phyloP scores from a whole-genome alignment of 2,113 vertebrate species.

The Tiliqua scincoides region DNA sequence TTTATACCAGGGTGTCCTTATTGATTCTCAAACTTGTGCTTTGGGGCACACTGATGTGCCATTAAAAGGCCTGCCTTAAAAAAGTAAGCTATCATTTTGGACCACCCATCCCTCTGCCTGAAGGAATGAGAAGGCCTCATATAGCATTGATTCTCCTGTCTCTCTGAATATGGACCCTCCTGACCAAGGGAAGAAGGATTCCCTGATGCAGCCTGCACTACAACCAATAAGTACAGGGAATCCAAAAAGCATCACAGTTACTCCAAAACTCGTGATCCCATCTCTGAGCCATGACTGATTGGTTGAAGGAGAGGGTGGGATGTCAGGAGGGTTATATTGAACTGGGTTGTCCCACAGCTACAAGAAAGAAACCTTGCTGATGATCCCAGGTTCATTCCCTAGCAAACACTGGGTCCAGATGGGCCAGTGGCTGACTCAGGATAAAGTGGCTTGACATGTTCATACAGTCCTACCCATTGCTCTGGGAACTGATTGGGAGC shows the following conservation, averaged over 20 bases:
- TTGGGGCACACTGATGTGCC: neutral
- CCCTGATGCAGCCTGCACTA: neutral
- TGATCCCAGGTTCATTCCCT: too few species aligned
- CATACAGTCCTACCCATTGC: neutral
- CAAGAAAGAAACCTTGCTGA: neutral
- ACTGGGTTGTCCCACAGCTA: neutral
- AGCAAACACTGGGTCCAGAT: too few species aligned
- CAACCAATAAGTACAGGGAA: neutral
- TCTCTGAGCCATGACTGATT: neutral
- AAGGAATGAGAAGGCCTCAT: neutral
- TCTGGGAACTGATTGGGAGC: too few species aligned
- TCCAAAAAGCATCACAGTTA: neutral
- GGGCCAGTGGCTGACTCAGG: too few species aligned
- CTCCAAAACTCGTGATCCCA: neutral
- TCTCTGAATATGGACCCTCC: neutral
- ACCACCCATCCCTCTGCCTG: neutral
- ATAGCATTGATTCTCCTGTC: neutral
- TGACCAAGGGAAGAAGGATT: neutral
- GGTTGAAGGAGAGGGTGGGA: neutral
- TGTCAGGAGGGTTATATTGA: neutral
- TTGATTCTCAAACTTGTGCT: neutral
- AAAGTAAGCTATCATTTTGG: neutral
- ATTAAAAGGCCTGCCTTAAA: neutral
- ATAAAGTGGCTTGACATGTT: too few species aligned
- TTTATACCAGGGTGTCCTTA: neutral